A percentile compares a stretch with the other conserved stretches of the same genome.
These are phyloP conservation scores for Myotis findleyi DNA, from an alignment of 2,797 vertebrate species.

Conservation along the genomic window DNA sequence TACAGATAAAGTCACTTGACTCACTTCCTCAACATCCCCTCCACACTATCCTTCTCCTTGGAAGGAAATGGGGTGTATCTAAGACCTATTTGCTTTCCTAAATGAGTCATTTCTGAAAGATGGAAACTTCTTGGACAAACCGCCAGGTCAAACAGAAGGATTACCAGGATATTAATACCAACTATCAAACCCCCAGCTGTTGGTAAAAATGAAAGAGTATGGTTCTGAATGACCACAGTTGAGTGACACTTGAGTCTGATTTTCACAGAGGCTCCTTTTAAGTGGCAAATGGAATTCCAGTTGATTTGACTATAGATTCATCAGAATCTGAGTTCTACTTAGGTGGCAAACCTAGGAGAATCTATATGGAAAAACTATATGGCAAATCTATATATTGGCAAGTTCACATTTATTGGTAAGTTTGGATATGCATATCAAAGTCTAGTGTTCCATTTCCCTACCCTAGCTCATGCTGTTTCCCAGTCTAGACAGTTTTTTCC, in stretches of 20 bases:
- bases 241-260: conserved; percentile 51
- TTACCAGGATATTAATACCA: conserved; percentile 49
- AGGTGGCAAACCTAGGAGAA: neutral
- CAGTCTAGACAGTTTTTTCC: neutral
- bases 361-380: neutral
- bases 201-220: conserved; percentile 28
- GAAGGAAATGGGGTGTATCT: neutral
- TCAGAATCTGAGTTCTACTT: neutral
- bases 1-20: neutral
- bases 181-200: conserved; percentile 69
- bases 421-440: neutral
- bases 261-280: conserved; percentile 42
- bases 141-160: conserved; percentile 59
- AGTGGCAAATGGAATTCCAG: conserved; percentile 60
- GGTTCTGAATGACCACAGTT: conserved; percentile 26
- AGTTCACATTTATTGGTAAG: neutral
- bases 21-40: neutral
- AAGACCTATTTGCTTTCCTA: neutral
- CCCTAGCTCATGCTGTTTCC: neutral
- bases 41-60: neutral
- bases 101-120: neutral
- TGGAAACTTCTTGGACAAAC: conserved; percentile 46
- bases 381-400: neutral
- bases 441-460: neutral
- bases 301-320: conserved; percentile 37